These are phyloP conservation scores for Hydrocynus forskahlii DNA, from an alignment of 2,797 vertebrate genomes.

Conservation along the genomic window DNA sequence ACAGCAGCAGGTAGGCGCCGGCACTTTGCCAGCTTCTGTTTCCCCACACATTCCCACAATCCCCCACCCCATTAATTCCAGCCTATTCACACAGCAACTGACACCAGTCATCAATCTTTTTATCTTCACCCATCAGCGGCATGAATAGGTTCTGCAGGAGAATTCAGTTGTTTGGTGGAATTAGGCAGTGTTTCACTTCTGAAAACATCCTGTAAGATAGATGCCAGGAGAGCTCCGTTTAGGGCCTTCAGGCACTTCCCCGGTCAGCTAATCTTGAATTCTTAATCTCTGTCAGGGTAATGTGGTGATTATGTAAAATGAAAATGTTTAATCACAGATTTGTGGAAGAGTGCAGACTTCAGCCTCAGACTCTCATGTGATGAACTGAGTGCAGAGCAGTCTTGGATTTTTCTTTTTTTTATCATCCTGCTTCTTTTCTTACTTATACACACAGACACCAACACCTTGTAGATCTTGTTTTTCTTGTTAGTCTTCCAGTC, in stretches of 20 bases:
- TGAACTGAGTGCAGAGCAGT: constrained; percentile 63
- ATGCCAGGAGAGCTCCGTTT: not conserved
- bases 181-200: not conserved
- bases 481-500: constrained; percentile 61
- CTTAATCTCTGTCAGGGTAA: constrained; percentile 65
- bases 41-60: constrained; percentile 13
- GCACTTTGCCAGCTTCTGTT: not conserved
- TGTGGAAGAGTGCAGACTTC: constrained; percentile 55
- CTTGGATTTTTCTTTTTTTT: constrained; percentile 64
- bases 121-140: not conserved
- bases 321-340: constrained; percentile 70
- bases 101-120: constrained; percentile 39
- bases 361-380: constrained; percentile 61
- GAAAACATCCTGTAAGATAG: not conserved
- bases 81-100: constrained; percentile 19
- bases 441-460: constrained; percentile 53
- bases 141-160: not conserved
- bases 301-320: constrained; percentile 76
- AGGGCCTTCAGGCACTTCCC: constrained; percentile 51
- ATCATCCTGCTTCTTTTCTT: constrained; percentile 41
- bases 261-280: constrained; percentile 37
- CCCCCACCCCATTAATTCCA: constrained; percentile 19
- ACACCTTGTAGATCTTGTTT: constrained; percentile 72
- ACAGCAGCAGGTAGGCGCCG: constrained; percentile 45
- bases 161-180: not conserved